phyloP scores from a whole-genome alignment of 1,140 invertebrate genomes.

The Drosophila bocqueti region DNA sequence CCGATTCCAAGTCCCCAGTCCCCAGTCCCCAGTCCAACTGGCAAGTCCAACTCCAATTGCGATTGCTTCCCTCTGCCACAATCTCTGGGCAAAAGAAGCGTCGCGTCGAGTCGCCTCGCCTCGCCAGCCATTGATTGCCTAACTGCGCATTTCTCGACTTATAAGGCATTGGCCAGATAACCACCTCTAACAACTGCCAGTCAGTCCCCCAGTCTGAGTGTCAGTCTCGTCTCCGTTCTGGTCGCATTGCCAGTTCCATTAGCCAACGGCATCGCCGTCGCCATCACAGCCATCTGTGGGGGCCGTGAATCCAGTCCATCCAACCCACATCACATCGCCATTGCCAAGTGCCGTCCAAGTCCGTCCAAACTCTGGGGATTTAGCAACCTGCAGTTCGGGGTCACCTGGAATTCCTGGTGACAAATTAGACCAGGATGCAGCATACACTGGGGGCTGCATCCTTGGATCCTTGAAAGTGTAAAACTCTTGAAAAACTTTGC shows the following conservation, averaged over 20 bases:
- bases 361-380: background rate
- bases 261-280: conserved; percentile 53
- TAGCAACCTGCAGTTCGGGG: conserved; percentile 1
- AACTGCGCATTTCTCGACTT: conserved; percentile 79
- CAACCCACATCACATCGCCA: conserved; percentile 27
- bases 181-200: conserved; percentile 77
- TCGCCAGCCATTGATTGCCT: conserved; percentile 60
- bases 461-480: background rate
- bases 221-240: conserved; percentile 34
- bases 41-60: conserved; percentile 15
- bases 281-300: conserved; percentile 42
- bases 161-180: conserved; percentile 77
- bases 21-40: conserved; percentile 8
- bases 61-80: conserved; percentile 41
- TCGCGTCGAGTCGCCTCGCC: background rate
- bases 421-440: conserved; percentile 2
- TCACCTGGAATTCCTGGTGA: conserved; percentile 14
- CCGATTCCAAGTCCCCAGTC: conserved; percentile 24
- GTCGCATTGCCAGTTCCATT: conserved; percentile 58
- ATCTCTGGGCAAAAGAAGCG: conserved; percentile 44
- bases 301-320: conserved; percentile 39
- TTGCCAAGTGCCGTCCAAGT: background rate
- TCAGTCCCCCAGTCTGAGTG: conserved; percentile 25
- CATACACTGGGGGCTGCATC: background rate
- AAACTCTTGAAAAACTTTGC: background rate